These are phyloP conservation scores for Schizotus pectinicornis DNA, from an alignment of 2,888 invertebrate genomes.

Conservation along the genomic window DNA sequence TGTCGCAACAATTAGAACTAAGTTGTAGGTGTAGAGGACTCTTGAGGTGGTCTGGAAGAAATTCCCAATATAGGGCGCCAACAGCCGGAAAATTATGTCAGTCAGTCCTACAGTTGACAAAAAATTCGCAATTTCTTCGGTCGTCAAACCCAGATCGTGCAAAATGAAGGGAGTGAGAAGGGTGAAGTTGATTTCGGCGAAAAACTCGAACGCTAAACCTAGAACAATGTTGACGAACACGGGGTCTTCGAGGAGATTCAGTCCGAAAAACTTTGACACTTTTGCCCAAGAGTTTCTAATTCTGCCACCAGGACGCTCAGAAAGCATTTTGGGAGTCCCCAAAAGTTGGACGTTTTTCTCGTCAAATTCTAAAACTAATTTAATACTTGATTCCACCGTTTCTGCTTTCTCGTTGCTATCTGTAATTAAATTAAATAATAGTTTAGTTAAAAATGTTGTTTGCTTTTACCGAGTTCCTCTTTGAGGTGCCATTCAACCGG, in stretches of 20 bases:
- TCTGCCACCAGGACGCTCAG: too few species aligned
- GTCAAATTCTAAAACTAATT: background rate
- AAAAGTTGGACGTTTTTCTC: background rate
- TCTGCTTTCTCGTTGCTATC: too few species aligned
- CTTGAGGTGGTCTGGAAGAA: slow-evolving; percentile 67
- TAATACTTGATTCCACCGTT: too few species aligned
- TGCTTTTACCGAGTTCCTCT: slow-evolving; percentile 15
- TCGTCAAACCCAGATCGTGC: slow-evolving; percentile 66
- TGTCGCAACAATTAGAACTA: slow-evolving; percentile 65
- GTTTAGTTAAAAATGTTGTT: slow-evolving; percentile 2
- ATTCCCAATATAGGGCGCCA: slow-evolving; percentile 72
- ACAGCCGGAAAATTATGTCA: slow-evolving; percentile 66
- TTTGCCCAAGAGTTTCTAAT: slow-evolving; percentile 37
- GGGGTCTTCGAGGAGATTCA: slow-evolving; percentile 70
- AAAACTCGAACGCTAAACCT: slow-evolving; percentile 71
- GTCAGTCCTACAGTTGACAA: slow-evolving; percentile 65
- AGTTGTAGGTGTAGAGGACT: slow-evolving; percentile 69
- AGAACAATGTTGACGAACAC: slow-evolving; percentile 71
- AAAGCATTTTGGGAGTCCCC: too few species aligned
- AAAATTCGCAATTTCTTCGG: slow-evolving; percentile 65
- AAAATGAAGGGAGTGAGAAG: slow-evolving; percentile 71
- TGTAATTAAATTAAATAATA: too few species aligned
- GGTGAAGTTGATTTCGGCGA: slow-evolving; percentile 74
- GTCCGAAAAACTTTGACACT: slow-evolving; percentile 66
- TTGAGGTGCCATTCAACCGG: slow-evolving; percentile 72